Evolutionary conservation across 1,140 invertebrate species (phyloP).

Genomic region (Archivesica marissinica): DNA sequence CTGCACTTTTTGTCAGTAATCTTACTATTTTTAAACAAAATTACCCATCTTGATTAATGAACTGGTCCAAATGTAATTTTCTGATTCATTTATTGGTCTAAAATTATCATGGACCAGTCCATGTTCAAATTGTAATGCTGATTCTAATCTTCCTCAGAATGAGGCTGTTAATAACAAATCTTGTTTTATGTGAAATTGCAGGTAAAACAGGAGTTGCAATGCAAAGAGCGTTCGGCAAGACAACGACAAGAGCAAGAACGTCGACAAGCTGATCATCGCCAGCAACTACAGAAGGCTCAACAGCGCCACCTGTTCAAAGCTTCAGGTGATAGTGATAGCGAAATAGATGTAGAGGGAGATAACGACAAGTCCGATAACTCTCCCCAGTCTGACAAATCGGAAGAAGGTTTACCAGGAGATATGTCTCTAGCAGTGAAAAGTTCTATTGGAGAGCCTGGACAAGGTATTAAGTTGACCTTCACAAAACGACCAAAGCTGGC

Average conservation of each 20-base stretch:
- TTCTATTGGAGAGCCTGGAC: constrained; percentile 78
- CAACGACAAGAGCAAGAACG: constrained; percentile 38
- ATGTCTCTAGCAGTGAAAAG: constrained; percentile 76
- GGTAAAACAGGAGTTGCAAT: constrained; percentile 65
- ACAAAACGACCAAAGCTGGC: constrained; percentile 72
- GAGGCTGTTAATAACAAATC: too few relatives aligned
- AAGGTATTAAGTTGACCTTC: constrained; percentile 83
- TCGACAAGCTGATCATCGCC: constrained; percentile 48
- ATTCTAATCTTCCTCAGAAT: background rate
- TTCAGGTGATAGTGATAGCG: constrained; percentile 54
- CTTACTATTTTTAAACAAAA: too few relatives aligned
- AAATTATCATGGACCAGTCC: too few relatives aligned
- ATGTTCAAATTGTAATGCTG: too few relatives aligned
- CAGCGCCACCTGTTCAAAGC: constrained; percentile 32
- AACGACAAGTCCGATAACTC: constrained; percentile 62
- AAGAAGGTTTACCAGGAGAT: constrained; percentile 62
- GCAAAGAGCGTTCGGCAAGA: constrained; percentile 25
- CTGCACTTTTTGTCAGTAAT: too few relatives aligned
- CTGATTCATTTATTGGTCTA: too few relatives aligned
- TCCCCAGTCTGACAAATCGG: constrained; percentile 66
- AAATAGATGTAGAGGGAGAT: constrained; percentile 57
- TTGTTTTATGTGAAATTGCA: too few relatives aligned
- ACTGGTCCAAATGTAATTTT: too few relatives aligned
- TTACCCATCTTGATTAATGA: too few relatives aligned
- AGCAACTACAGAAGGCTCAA: constrained; percentile 47